Percentiles rank a stretch among this genome's conserved stretches.
Conservation (phyloP, 37 sponge, comb jelly and placozoan genomes). For the Lycopodina hypogea region DNA sequence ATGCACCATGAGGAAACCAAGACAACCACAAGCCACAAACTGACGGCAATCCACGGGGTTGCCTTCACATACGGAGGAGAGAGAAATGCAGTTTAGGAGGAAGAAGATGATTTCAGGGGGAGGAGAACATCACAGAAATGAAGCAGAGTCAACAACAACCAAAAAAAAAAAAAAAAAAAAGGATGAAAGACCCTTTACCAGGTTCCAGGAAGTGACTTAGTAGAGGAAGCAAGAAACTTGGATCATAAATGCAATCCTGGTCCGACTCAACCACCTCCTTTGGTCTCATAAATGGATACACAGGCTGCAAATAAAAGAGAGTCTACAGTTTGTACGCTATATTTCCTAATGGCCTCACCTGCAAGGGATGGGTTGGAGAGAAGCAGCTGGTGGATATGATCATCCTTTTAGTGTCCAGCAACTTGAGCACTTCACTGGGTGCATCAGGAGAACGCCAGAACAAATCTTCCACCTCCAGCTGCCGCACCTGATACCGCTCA, state of each 20-base stretch:
- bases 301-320: constrained; percentile 33
- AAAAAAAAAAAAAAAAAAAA: not conserved
- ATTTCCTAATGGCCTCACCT: not conserved
- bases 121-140: no score
- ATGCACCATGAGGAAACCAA: constrained; percentile 49
- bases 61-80: constrained; percentile 19
- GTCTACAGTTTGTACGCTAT: not conserved
- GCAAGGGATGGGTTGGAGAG: constrained; percentile 29
- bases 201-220: constrained; percentile 53
- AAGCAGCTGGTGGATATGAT: constrained; percentile 19
- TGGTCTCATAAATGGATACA: constrained; percentile 16
- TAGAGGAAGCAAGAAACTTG: constrained; percentile 71
- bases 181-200: constrained; percentile 11
- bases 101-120: no score
- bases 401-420: constrained; percentile 18
- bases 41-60: constrained; percentile 60
- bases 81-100: no score
- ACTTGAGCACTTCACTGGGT: constrained; percentile 33
- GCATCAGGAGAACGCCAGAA: constrained; percentile 50
- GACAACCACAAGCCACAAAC: constrained; percentile 68
- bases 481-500: constrained; percentile 25
- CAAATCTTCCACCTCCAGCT: constrained; percentile 21
- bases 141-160: not conserved
- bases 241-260: constrained; percentile 47
- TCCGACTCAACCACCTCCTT: not conserved